These are phyloP conservation scores for Hypocryptadius cinnamomeus DNA, from an alignment of 2,113 vertebrate genomes.

Conservation along the genomic window DNA sequence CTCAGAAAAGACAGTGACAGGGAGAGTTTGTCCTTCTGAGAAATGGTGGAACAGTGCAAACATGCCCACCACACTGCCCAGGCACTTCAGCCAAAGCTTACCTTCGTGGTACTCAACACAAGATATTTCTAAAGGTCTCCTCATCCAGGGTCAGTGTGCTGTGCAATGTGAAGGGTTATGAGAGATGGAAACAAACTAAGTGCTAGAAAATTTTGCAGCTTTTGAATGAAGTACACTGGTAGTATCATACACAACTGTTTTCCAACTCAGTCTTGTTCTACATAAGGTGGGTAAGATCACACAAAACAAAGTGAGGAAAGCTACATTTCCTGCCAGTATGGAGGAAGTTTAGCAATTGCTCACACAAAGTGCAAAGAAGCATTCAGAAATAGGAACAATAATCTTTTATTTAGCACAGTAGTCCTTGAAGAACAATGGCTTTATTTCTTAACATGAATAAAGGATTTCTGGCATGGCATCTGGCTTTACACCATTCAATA, in stretches of 20 bases:
- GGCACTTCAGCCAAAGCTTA: background rate
- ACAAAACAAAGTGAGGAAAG: conserved; percentile 43
- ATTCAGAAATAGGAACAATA: background rate
- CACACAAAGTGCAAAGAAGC: background rate
- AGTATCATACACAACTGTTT: background rate
- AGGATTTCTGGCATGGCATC: background rate
- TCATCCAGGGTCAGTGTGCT: background rate
- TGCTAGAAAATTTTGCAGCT: background rate
- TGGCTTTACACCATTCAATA: background rate
- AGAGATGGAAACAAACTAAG: background rate
- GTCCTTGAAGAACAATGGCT: background rate
- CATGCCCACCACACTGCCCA: background rate
- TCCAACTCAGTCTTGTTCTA: background rate
- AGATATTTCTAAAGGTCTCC: background rate
- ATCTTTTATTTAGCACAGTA: background rate
- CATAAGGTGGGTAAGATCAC: background rate
- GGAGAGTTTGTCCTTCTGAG: background rate
- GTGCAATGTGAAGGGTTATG: background rate
- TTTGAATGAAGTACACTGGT: background rate
- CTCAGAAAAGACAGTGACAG: background rate
- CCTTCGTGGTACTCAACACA: background rate
- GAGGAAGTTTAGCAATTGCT: conserved; percentile 33
- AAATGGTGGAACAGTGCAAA: background rate
- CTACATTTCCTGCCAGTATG: background rate
- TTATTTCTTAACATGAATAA: background rate